phyloP scores from a whole-genome alignment of 2,113 vertebrate genomes.

The Ahaetulla prasina region DNA sequence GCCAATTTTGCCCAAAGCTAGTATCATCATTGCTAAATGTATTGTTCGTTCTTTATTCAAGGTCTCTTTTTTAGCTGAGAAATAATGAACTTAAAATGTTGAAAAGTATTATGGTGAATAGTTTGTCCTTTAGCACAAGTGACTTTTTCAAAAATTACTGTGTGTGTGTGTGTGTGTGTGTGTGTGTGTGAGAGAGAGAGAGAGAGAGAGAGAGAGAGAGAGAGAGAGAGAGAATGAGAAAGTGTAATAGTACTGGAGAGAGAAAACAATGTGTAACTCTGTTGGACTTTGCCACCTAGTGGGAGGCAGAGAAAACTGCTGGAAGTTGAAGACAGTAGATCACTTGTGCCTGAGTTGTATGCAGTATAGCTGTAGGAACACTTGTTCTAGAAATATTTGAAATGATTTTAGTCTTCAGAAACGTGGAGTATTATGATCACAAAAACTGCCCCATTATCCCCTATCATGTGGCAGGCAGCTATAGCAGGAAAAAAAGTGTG shows the following conservation, averaged over 20 bases:
- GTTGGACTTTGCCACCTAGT: constrained; percentile 2
- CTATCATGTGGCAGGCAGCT: neutral
- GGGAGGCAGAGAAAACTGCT: neutral
- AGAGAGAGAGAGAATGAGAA: neutral
- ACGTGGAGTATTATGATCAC: neutral
- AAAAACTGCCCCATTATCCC: neutral
- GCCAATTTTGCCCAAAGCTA: neutral
- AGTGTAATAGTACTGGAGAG: neutral
- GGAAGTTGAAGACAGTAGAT: neutral
- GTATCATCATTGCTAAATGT: neutral
- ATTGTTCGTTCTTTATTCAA: neutral
- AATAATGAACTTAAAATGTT: neutral
- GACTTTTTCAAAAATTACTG: neutral
- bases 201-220: neutral
- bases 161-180: no score
- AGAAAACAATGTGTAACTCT: neutral
- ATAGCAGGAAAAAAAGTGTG: neutral
- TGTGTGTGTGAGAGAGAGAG: no score
- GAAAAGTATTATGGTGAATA: neutral
- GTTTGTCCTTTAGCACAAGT: neutral
- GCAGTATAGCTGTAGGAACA: neutral
- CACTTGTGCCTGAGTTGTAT: neutral
- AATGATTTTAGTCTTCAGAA: neutral
- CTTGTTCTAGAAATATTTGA: neutral
- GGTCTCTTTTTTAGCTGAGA: neutral